Conservation (phyloP, 2,113 vertebrate genomes). For the Cathartes aura region DNA sequence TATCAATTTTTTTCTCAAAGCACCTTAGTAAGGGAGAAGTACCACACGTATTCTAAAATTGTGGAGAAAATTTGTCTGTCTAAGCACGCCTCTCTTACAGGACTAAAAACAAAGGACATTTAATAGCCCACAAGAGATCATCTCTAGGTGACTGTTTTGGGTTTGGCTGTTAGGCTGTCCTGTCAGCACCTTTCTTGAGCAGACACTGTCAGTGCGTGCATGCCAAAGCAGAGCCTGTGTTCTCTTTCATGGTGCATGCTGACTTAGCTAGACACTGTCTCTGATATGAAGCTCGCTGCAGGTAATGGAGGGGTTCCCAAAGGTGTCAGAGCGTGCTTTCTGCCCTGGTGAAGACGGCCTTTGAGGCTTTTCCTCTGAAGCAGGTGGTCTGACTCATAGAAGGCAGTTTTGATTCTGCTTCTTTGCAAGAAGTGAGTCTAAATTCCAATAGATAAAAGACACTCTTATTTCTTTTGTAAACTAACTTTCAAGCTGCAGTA, state of each 20-base stretch:
- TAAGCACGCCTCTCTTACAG: background rate
- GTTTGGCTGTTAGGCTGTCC: conserved; percentile 9
- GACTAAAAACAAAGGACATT: background rate
- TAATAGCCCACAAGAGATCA: background rate
- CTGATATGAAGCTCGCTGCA: background rate
- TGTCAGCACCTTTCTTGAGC: conserved; percentile 21
- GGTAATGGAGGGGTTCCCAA: background rate
- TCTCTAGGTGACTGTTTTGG: background rate
- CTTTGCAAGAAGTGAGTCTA: background rate
- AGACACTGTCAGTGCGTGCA: background rate
- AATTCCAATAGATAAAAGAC: background rate
- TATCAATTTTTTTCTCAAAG: accelerated
- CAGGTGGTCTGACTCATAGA: background rate
- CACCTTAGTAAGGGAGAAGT: background rate
- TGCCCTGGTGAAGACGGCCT: background rate
- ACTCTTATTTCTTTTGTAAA: background rate
- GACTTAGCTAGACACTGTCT: background rate
- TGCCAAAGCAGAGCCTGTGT: background rate
- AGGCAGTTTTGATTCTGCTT: background rate
- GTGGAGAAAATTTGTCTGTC: background rate
- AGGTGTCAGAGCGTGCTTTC: accelerated
- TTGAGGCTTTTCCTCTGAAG: background rate
- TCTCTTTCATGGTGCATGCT: background rate
- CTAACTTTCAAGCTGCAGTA: background rate
- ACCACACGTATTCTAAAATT: background rate